Evolutionary conservation across 2,797 vertebrate genomes (phyloP), one percentile per base, ranked within the genome.

Genomic region (Huso huso): DNA sequence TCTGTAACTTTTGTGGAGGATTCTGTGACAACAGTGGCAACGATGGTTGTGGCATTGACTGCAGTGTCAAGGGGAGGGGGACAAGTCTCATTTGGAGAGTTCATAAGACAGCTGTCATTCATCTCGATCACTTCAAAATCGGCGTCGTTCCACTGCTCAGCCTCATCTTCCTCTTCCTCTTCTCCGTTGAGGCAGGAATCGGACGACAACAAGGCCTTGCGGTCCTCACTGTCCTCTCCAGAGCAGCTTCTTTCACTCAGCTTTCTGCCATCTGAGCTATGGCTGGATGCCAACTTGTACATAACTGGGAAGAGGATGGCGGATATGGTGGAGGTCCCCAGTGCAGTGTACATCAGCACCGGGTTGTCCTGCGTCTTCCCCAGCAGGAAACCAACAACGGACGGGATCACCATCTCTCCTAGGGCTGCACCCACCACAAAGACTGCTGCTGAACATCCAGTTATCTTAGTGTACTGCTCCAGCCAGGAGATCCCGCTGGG

Each of bases 401-500:
- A 90, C 0, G 96, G 96, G 64, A 97, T 83, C 64, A 91, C 90
- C 96, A 97, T 98, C 84, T 97, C 93, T 0, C 95, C 96, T 65
- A 96, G 75, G 0, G 92, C 89, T 0, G 93, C 94, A 0, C 96
- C 95, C 0, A 95, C 73, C 23, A 97, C 94, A 0, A 98, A 94
- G 3, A 84, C 72, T 0, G 94, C 87, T 0, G 94, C 90, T 0
- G 91, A 84, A 58, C 83, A 90, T 0, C 92, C 88, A 0, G 84
- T 91, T 61, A 97, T 82, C 0, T 86, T 83, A 0, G 92, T 97
- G 86, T 98, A 96, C 85, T 98, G 96, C 71, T 97, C 94, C 53
- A 93, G 53, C 96, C 96, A 99, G 49, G 95, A 91, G 65, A 99
- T 78, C 0, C 96, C 94, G 0, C 94, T 95, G 72, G 96, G 96